Percentiles rank a stretch among this genome's conserved stretches.
Evolutionary conservation across 1,140 invertebrate genomes (phyloP).

Genomic region (Conopomorpha cramerella): DNA sequence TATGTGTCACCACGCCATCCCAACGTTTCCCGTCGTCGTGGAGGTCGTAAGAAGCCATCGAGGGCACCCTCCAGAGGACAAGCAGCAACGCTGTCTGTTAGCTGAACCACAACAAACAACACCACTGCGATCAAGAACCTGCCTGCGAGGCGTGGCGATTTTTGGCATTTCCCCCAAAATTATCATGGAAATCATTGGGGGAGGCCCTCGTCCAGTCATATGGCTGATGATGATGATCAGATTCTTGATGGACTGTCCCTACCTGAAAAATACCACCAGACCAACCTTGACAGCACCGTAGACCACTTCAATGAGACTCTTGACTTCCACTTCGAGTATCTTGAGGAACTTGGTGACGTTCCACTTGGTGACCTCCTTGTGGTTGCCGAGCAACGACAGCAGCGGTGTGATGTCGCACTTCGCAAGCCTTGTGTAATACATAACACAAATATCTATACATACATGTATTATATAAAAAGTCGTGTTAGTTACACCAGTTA

Average conservation of each 20-base stretch:
- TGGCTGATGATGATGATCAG: too few species aligned
- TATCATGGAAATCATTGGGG: too few species aligned
- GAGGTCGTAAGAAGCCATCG: too few species aligned
- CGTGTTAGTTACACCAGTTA: too few species aligned
- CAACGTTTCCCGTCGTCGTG: too few species aligned
- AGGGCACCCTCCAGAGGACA: too few species aligned
- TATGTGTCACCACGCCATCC: too few species aligned
- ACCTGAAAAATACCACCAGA: background rate
- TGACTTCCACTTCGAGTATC: constrained; percentile 67
- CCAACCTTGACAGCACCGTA: constrained; percentile 52
- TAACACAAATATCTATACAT: constrained; percentile 13
- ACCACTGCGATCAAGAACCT: background rate
- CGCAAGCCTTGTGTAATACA: constrained; percentile 56
- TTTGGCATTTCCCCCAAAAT: too few species aligned
- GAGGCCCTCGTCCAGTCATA: background rate
- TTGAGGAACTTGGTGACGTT: constrained; percentile 67
- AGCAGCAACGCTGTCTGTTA: too few species aligned
- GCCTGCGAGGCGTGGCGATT: background rate
- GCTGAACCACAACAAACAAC: too few species aligned
- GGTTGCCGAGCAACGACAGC: constrained; percentile 63
- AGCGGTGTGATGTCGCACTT: constrained; percentile 66
- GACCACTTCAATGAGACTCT: constrained; percentile 60
- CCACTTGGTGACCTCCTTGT: constrained; percentile 61
- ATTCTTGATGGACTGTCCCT: background rate
- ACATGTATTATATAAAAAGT: too few species aligned